Evolutionary conservation across 2,888 invertebrate species (phyloP).

Genomic region (Brachylomia viminalis): DNA sequence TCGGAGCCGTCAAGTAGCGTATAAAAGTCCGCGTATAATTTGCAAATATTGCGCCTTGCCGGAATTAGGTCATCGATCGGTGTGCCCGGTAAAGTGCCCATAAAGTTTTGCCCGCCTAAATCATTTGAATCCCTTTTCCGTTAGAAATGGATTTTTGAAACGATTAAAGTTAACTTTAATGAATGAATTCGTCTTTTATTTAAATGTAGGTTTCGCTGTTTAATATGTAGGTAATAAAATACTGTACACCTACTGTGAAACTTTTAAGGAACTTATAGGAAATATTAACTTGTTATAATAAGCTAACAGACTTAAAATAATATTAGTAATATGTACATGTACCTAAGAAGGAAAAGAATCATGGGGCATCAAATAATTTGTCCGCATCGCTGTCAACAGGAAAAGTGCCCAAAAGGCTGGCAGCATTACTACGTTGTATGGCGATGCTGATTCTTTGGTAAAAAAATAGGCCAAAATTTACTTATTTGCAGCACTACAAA

Average conservation of each 20-base stretch:
- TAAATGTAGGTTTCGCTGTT: background rate
- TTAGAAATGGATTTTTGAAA: background rate
- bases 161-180: background rate
- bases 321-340: too few relatives aligned
- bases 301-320: too few relatives aligned
- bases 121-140: constrained; percentile 8
- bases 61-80: constrained; percentile 58
- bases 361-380: too few relatives aligned
- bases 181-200: background rate
- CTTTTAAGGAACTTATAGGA: background rate
- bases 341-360: too few relatives aligned
- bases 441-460: too few relatives aligned
- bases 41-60: constrained; percentile 41
- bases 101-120: constrained; percentile 1
- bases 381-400: too few relatives aligned
- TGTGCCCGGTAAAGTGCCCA: constrained; percentile 18
- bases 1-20: constrained; percentile 29
- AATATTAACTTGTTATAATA: too few relatives aligned
- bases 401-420: too few relatives aligned
- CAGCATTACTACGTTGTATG: too few relatives aligned
- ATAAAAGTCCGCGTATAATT: constrained; percentile 43
- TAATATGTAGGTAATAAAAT: too few relatives aligned
- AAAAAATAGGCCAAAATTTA: too few relatives aligned
- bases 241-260: background rate
- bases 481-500: background rate